Evolutionary conservation across 2,797 vertebrate genomes (phyloP), one percentile per base, ranked within the genome.

Genomic region (Danio kyathit): DNA sequence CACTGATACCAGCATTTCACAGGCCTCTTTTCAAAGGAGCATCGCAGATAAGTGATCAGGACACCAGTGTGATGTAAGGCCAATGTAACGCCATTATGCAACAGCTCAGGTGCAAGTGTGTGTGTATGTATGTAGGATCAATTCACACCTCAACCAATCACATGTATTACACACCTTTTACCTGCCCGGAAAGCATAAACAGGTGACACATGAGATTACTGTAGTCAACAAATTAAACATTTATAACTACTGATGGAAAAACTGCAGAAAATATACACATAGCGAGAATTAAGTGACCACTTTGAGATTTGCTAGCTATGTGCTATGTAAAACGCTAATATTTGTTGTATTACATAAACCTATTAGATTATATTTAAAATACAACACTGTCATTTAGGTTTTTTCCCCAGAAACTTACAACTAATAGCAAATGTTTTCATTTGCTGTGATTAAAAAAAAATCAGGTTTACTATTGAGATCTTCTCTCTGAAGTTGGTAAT

Each of bases 11-110:
- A 79, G 51, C 16, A 60, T 51, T 61, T 61, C 44, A 71, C 8
- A 1, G 41, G 16, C 3, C 9, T 5, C 7, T 48, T 59, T 77
- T 59, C 44, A 63, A 63, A 73, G 41, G 19, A 72, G 5, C 6
- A 44, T 52, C 40, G 41, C 40, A 7, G 40, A 63, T 65, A 51
- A 64, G 14, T 74, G 19, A 65, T 49, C n/a, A 74, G 51, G 79
- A 57, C 60, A 74, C 49, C 9, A 12, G 11, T 74, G 81, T 83
- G 70, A 83, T 77, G 76, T 52, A 79, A 80, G 60, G 60, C 21
- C 51, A 51, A 41, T 73, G 38, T 54, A 73, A 73, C 40, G 13
- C 54, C 7, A 8, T 80, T 80, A 80, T 74, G 70, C 41, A 80
- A 80, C 41, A 73, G 49, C 19, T 78, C 65, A 78, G 77, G 75